Conservation (phyloP, 2,797 vertebrate species). For the Acanthiza pusilla region DNA sequence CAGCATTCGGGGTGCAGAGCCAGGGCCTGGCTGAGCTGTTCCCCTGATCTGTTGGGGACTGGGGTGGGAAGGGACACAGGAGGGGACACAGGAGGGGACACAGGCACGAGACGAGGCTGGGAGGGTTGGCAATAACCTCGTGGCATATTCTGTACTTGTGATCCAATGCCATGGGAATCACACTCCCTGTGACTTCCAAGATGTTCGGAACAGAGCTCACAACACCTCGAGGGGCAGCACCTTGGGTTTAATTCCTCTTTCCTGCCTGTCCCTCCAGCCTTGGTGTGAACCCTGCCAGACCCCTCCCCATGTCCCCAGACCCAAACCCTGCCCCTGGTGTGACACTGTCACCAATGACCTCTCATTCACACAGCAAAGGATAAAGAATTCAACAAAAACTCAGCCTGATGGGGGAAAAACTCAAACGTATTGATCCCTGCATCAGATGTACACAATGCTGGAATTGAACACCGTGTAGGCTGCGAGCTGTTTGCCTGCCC, state of each 20-base stretch:
- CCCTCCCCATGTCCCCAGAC: accelerated
- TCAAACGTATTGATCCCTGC: neutral
- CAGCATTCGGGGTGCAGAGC: accelerated
- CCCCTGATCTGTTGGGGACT: accelerated
- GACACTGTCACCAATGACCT: neutral
- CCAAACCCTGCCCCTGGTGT: neutral
- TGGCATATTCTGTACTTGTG: neutral
- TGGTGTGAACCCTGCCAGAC: neutral
- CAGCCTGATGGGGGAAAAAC: neutral
- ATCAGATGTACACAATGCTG: neutral
- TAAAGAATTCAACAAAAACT: neutral
- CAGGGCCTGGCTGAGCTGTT: neutral
- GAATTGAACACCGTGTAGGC: neutral
- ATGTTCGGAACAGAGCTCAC: neutral
- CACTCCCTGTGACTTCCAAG: neutral
- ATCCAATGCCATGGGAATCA: neutral
- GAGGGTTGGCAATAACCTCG: neutral
- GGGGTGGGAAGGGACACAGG: neutral
- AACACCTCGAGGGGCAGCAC: neutral
- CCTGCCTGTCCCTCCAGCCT: neutral
- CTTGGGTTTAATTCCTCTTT: neutral
- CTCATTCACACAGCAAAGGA: neutral
- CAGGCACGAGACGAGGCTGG: neutral
- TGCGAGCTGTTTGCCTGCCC: neutral
- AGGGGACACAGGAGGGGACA: neutral